Conservation (phyloP, 2,797 vertebrate genomes). For the Lindbergichthys nudifrons region DNA sequence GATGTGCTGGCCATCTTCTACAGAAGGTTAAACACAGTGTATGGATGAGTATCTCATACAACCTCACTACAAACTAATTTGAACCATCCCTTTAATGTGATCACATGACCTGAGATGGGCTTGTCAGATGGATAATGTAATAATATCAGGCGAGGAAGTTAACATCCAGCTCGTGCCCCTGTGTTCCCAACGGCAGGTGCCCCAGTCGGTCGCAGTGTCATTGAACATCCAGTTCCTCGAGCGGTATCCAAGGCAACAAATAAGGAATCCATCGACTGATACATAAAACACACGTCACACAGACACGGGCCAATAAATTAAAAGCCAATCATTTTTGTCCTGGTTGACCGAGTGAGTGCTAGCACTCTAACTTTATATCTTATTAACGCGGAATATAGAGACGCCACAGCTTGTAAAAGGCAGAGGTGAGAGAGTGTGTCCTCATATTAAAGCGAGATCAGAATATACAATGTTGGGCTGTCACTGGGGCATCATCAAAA, state of each 20-base stretch:
- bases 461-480: slow-evolving; percentile 1
- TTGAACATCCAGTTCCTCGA: slow-evolving; percentile 27
- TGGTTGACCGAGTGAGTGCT: slow-evolving; percentile 56
- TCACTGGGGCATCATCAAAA: slow-evolving; percentile 18
- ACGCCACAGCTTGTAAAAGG: slow-evolving; percentile 61
- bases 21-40: too few relatives aligned
- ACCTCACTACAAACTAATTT: too few relatives aligned
- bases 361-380: slow-evolving; percentile 60
- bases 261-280: slow-evolving; percentile 49
- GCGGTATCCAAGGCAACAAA: slow-evolving; percentile 53
- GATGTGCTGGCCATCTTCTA: too few relatives aligned
- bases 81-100: neutral
- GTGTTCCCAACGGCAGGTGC: slow-evolving; percentile 23
- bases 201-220: slow-evolving; percentile 17
- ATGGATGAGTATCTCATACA: too few relatives aligned
- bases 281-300: slow-evolving; percentile 48
- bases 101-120: slow-evolving; percentile 23
- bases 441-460: slow-evolving; percentile 45
- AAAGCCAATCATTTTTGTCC: slow-evolving; percentile 70
- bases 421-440: slow-evolving; percentile 54
- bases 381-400: slow-evolving; percentile 65
- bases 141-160: slow-evolving; percentile 9
- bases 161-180: neutral
- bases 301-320: slow-evolving; percentile 62
- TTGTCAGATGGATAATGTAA: slow-evolving; percentile 15